Evolutionary conservation across 1,140 invertebrate species (phyloP).

Genomic region (Drosophila chauvacae): DNA sequence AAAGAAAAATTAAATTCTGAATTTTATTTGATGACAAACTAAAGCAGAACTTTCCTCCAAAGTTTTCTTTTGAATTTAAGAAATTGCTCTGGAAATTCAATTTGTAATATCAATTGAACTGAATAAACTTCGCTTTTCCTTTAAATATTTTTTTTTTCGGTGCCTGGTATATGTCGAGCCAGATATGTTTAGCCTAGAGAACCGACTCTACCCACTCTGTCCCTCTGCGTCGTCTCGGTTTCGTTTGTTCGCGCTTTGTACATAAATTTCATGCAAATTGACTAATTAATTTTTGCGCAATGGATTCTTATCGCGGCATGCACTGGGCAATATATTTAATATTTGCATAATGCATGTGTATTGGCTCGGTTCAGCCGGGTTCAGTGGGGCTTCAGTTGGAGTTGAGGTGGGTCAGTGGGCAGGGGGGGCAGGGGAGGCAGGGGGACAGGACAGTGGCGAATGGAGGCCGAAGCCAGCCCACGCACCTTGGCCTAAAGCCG

Average conservation of each 20-base stretch:
- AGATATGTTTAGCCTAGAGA: conserved; percentile 18
- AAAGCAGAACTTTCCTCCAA: neutral
- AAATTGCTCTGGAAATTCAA: neutral
- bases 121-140: neutral
- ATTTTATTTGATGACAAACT: neutral
- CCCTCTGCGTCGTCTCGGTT: conserved; percentile 43
- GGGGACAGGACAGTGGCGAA: conserved; percentile 1
- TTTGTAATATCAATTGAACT: neutral
- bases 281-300: conserved; percentile 81
- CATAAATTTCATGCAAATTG: conserved; percentile 83
- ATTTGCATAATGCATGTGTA: conserved; percentile 68
- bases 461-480: conserved; percentile 6
- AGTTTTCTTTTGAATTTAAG: neutral
- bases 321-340: conserved; percentile 60
- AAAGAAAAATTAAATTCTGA: too few species aligned
- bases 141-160: neutral
- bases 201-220: neutral
- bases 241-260: conserved; percentile 82
- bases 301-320: conserved; percentile 79
- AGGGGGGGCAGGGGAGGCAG: too few species aligned
- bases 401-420: neutral
- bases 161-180: neutral
- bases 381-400: neutral
- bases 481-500: conserved; percentile 19
- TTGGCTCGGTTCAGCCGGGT: conserved; percentile 17